Evolutionary conservation across 53 echinoderm and acorn worm species (phyloP).

Genomic region (Arbacia lixula): DNA sequence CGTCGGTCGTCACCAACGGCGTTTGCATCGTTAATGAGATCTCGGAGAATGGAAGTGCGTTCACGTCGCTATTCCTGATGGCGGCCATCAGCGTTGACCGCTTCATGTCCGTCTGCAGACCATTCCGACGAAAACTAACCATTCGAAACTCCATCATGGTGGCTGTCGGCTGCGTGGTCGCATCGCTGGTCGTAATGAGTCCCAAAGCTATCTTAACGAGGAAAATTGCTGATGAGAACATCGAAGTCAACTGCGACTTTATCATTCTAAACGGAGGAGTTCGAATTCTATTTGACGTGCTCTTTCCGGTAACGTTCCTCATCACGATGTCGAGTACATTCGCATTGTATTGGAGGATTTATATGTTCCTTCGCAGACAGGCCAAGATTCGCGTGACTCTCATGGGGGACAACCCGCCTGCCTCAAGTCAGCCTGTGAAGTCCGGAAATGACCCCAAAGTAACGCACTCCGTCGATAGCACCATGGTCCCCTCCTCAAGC

Average conservation of each 20-base stretch:
- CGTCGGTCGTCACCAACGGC: constrained; percentile 5
- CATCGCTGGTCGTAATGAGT: neutral
- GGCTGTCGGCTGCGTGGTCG: neutral
- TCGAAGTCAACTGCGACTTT: neutral
- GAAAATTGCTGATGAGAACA: neutral
- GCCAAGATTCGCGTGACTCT: neutral
- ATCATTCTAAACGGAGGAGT: neutral
- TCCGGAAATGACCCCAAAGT: too few species aligned
- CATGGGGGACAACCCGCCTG: neutral
- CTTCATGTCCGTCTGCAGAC: constrained; percentile 18
- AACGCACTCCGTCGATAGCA: too few species aligned
- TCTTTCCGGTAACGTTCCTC: neutral
- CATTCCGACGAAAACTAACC: constrained; percentile 12
- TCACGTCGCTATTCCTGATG: constrained; percentile 11
- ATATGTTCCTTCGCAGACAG: neutral
- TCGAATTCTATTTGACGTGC: neutral
- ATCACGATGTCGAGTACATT: neutral
- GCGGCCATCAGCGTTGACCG: constrained; percentile 36
- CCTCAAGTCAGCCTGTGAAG: neutral
- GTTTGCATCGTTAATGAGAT: neutral
- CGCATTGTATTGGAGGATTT: neutral
- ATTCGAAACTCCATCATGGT: neutral
- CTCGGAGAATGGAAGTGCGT: neutral
- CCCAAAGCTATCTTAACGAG: neutral
- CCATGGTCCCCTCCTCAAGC: too few species aligned